Base-by-base conservation (phyloP, 2,797 vertebrate species). In the Pristis pectinata region DNA sequence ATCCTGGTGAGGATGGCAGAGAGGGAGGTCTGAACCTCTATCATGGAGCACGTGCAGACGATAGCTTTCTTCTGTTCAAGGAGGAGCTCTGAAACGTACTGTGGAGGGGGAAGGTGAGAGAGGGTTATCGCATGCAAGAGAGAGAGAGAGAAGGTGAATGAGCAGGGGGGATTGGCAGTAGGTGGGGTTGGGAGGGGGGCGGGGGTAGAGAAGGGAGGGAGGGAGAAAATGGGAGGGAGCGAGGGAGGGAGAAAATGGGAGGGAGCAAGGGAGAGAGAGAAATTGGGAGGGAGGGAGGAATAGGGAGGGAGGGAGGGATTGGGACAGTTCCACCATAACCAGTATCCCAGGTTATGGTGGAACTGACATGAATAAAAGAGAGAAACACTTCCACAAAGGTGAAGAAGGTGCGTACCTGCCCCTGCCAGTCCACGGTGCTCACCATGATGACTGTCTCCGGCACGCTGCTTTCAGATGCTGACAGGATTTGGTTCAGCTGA, bases 21-120 rank as follows among this genome's bases (percentile, higher is more conserved):
- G 95, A 99, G 98, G 94, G 98, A 98, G 0, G 98, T 98, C 97
- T 99, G 99, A 95, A 99, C 98, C 95, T 99, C 99, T 0, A 98
- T 98, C 0, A 97, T 96, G 0, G 98, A 99, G 95, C 98, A 99
- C 22, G 99, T 99, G 96, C 98, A 99, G 19, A 99, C 98, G 11
- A 99, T 98, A 34, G 98, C 97, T 96, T 98, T 98, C 95, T 98
- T 98, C 96, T 99, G 98, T 0, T 98, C 97, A 96, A 98, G 98
- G 17, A 99, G 98, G 96, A 99, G 98, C 96, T 99, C 98, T 0
- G 97, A 97, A 87, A 99, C 98, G 0, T 98, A 99, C 99, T 99
- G 96, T 87, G 95, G 96, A 49, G 91, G 9, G 56, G 64, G 34
- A 41, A 6, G 49, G 22, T 67, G 61, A 92, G 83, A 41, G 13